These are phyloP conservation scores for Podarcis muralis DNA, from an alignment of 2,113 vertebrate genomes.

Conservation along the genomic window DNA sequence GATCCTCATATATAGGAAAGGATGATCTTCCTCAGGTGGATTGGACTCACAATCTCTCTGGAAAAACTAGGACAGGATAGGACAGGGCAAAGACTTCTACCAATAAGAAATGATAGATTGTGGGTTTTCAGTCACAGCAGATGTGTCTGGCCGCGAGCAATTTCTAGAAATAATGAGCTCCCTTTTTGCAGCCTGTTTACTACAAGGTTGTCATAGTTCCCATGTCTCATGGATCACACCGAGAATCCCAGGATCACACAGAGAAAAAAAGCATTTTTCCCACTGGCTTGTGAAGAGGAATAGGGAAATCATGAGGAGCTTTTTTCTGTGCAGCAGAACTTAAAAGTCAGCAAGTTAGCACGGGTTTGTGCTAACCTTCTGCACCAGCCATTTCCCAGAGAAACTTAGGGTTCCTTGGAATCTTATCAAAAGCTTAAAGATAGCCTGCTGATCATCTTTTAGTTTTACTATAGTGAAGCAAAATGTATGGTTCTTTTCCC, in stretches of 20 bases:
- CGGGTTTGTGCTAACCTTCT: background rate
- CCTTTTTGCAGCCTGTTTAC: constrained; percentile 18
- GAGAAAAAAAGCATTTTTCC: background rate
- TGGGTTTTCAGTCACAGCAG: background rate
- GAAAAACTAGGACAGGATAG: background rate
- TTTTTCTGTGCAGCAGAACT: no score
- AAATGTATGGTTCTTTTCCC: background rate
- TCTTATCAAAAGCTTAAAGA: background rate
- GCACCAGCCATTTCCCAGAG: background rate
- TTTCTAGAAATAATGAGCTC: constrained; percentile 17
- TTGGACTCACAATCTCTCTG: background rate
- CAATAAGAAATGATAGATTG: background rate
- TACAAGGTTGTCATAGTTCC: constrained; percentile 36
- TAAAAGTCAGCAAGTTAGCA: no score
- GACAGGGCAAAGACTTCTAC: background rate
- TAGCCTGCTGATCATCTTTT: background rate
- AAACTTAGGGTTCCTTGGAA: background rate
- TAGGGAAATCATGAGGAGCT: constrained; percentile 8
- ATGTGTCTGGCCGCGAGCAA: background rate
- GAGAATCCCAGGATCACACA: constrained; percentile 48
- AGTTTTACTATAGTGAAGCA: background rate
- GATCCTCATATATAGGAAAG: background rate
- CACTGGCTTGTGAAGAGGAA: constrained; percentile 22
- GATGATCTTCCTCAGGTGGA: background rate
- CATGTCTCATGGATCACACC: constrained; percentile 31